phyloP scores from a whole-genome alignment of 2,888 invertebrate genomes.

The Pollenia labialis region DNA sequence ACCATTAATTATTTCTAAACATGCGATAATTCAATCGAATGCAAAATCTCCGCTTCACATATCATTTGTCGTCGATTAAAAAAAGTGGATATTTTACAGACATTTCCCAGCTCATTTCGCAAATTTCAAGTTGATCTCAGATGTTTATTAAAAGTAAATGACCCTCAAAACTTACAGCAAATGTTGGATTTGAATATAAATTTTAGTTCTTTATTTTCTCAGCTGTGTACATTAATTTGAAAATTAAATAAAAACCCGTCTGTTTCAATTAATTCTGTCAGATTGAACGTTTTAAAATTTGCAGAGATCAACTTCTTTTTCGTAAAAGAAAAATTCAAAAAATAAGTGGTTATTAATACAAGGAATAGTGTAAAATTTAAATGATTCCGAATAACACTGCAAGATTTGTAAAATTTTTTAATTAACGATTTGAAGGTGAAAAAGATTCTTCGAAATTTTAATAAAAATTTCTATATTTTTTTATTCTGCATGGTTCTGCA shows the following conservation, averaged over 20 bases:
- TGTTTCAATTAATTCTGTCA: background rate
- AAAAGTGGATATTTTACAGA: background rate
- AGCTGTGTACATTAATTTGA: slow-evolving; percentile 26
- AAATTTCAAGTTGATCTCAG: background rate
- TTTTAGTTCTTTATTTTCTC: slow-evolving; percentile 13
- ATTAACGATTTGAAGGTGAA: too few relatives aligned
- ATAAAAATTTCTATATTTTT: too few relatives aligned
- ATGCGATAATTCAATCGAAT: slow-evolving; percentile 64
- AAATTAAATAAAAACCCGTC: slow-evolving; percentile 14
- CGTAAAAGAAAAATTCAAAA: too few relatives aligned
- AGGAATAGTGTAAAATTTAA: too few relatives aligned
- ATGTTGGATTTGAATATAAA: background rate
- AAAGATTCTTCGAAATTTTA: too few relatives aligned
- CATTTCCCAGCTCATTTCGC: slow-evolving; percentile 34
- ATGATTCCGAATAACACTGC: too few relatives aligned
- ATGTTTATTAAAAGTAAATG: background rate
- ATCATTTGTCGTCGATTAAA: background rate
- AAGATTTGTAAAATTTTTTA: too few relatives aligned
- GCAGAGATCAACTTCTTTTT: too few relatives aligned
- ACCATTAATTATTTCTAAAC: slow-evolving; percentile 58
- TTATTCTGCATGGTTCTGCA: slow-evolving; percentile 28
- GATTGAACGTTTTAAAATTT: background rate
- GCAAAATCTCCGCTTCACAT: background rate
- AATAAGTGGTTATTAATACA: too few relatives aligned
- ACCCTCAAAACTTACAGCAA: slow-evolving; percentile 24